phyloP scores from a whole-genome alignment of 2,797 vertebrate genomes.

The Sphenodon punctatus region DNA sequence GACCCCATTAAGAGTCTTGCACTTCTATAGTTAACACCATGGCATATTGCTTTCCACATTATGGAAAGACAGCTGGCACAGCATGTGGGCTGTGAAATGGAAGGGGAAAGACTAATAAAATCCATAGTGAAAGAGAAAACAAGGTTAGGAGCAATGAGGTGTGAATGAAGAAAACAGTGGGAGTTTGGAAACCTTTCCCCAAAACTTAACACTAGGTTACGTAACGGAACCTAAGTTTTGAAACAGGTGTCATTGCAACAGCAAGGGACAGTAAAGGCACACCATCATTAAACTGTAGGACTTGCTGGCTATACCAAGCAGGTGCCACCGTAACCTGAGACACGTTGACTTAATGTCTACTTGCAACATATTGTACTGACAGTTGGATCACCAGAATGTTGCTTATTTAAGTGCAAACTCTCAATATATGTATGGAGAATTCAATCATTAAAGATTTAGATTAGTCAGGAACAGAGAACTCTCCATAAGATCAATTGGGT shows the following conservation, averaged over 20 bases:
- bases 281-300: neutral
- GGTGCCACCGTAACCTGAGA: neutral
- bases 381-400: neutral
- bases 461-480: no score
- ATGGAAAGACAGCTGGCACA: constrained; percentile 49
- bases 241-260: neutral
- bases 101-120: constrained; percentile 33
- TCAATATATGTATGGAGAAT: no score
- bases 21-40: constrained; percentile 33
- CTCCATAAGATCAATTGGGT: no score
- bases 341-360: neutral
- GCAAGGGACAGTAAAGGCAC: no score
- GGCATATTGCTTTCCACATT: constrained; percentile 37
- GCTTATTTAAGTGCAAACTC: neutral
- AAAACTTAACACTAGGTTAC: constrained; percentile 46
- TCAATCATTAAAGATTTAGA: no score
- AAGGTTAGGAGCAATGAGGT: constrained; percentile 52
- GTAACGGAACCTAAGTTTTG: constrained; percentile 20
- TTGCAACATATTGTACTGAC: neutral
- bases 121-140: constrained; percentile 47
- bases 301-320: neutral
- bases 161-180: constrained; percentile 56
- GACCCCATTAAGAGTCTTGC: neutral
- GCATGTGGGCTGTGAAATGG: constrained; percentile 55
- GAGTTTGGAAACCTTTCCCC: constrained; percentile 35